Percentiles rank a stretch among this genome's conserved stretches.
These are phyloP conservation scores for Chelonia mydas DNA, from an alignment of 2,797 vertebrate genomes.

Conservation along the genomic window DNA sequence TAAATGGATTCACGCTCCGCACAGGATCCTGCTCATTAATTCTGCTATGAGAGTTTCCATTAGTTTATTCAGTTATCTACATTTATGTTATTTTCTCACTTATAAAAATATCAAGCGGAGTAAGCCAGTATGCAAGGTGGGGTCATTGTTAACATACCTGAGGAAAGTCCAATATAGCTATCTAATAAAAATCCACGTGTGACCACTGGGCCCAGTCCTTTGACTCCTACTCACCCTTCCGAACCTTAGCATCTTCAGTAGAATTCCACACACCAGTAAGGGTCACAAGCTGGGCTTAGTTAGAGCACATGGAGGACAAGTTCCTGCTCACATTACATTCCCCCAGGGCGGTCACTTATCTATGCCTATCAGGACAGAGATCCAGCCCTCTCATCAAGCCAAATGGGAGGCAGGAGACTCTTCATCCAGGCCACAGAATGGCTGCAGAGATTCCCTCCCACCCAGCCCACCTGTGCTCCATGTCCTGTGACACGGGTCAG, in stretches of 20 bases:
- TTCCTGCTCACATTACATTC: neutral
- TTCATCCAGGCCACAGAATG: neutral
- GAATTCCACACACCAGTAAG: neutral
- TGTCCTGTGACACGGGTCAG: neutral
- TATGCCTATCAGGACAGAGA: neutral
- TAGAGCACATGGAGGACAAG: neutral
- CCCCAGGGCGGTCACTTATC: neutral
- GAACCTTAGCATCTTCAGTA: neutral
- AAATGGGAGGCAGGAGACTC: neutral
- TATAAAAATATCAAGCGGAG: constrained; percentile 19
- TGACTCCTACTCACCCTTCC: neutral
- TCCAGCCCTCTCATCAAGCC: neutral
- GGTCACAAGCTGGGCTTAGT: neutral
- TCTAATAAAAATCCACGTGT: neutral
- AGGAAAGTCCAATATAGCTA: neutral
- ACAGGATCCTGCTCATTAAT: constrained; percentile 32
- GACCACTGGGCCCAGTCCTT: neutral
- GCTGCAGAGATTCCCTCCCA: neutral
- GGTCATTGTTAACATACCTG: neutral
- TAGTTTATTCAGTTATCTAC: constrained; percentile 29
- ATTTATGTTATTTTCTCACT: constrained; percentile 28
- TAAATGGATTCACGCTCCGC: neutral
- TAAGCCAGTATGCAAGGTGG: neutral
- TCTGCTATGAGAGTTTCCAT: constrained; percentile 6
- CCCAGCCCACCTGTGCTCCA: too few species aligned